Evolutionary conservation across 2,113 vertebrate genomes (phyloP), one percentile per base, ranked within the genome.

Genomic region (Dissostichus mawsoni): DNA sequence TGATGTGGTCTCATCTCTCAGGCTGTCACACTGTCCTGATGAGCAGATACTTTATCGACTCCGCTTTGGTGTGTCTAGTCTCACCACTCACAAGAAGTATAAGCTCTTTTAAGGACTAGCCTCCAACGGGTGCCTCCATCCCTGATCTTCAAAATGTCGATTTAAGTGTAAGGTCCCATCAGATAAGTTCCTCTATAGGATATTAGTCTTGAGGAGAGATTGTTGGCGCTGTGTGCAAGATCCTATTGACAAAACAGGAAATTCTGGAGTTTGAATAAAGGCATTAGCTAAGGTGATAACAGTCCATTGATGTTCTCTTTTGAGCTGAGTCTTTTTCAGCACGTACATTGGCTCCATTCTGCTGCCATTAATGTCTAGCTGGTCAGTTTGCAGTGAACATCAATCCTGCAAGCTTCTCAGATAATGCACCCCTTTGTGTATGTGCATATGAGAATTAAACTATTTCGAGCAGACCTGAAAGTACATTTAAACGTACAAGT

Each of bases 41-140:
- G 84, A 91, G 78, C 76, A 81, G 87, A 88, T 90, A 90, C 88
- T 93, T 92, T 87, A 93, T 92, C 68, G 78, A 90, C 78, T 85
- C 65, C 11, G 11, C 78, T 87, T 81, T 66, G 61, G 79, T 61
- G 73, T 65, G 76, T 86, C 79, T 64, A 33, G 82, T 71, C 78
- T 78, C 75, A 29, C 64, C 8, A 11, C 76, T 75, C 64, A 20
- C 51, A 65, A 72, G 62, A 55, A 81, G 69, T 57, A 41, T 45
- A 68, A 74, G 64, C 75, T 88, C 68, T 86, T 87, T 82, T 55
- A 81, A 76, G 29, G 36, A 83, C 78, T 33, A 71, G 63, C 83
- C 53, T 89, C 78, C 29, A 79, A 92, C 84, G 16, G 55, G 74
- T 65, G 81, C 87, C 81, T 81, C 65, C 61, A 56, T 50, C 69